Evolutionary conservation across 2,797 vertebrate species (phyloP).

Genomic region (Crax fasciolata): DNA sequence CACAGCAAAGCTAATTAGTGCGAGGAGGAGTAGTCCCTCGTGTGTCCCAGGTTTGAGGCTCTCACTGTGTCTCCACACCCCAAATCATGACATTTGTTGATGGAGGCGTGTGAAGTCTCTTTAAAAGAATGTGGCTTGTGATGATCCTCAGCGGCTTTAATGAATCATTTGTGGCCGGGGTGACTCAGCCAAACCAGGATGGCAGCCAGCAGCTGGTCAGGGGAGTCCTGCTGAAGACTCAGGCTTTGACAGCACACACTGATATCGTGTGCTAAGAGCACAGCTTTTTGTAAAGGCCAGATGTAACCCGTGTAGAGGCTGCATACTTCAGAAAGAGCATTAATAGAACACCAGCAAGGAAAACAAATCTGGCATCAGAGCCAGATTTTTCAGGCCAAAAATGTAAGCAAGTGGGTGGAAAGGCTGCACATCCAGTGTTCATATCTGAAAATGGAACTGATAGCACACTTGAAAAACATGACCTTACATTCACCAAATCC

Average conservation of each 20-base stretch:
- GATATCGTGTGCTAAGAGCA: neutral
- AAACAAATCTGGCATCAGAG: neutral
- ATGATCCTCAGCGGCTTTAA: constrained; percentile 8
- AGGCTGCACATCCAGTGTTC: neutral
- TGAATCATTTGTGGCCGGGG: constrained; percentile 18
- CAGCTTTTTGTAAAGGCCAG: neutral
- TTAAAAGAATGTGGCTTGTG: constrained; percentile 19
- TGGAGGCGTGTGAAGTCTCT: neutral
- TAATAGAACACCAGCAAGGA: neutral
- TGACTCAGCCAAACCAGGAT: constrained; percentile 33
- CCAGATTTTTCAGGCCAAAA: neutral
- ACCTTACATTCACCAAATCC: neutral
- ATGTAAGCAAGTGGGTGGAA: neutral
- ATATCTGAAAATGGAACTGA: neutral
- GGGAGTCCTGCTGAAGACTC: neutral
- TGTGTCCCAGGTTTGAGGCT: neutral
- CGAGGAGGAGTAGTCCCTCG: neutral
- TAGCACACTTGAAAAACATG: neutral
- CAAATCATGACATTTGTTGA: neutral
- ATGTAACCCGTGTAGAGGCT: neutral
- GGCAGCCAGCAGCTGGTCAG: constrained; percentile 34
- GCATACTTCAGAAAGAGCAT: neutral
- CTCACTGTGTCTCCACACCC: neutral
- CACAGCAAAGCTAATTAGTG: accelerated
- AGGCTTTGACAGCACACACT: neutral